Evolutionary conservation across 92 coral and sea anemone species (phyloP), one percentile per base, ranked within the genome.

Genomic region (Porites lobata): DNA sequence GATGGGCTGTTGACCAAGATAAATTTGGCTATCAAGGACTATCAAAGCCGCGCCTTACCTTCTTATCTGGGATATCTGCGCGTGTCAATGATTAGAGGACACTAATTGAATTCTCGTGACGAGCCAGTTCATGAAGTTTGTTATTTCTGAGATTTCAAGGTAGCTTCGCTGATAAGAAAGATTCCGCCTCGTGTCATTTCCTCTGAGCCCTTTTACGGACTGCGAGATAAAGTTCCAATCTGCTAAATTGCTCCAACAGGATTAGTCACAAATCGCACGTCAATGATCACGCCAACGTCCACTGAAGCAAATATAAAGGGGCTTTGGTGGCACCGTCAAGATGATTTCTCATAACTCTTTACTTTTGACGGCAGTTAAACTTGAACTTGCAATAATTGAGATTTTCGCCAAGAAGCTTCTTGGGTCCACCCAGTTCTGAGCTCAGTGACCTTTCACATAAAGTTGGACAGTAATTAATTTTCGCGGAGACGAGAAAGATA

Each of bases 391-490:
- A 38, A 38, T 0, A 38, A 38, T 4, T 38, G 47, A 38, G 47
- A 38, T 38, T 38, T 38, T 38, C 0, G 47, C 47, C 47, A 38
- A 38, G 47, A 4, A 38, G 47, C 0, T 6, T 38, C 47, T 38
- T 38, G 47, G 47, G 47, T 38, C 47, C 5, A 38, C 47, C 47
- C 47, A 38, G 47, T 4, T 4, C 32, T 29, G 32, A 38, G 47
- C 47, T 38, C 47, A 38, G 47, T 38, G 47, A 38, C 47, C 47
- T 38, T 38, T 38, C 63, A 75, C 75, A 77, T 65, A 64, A 77
- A 77, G 77, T 76, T 18, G 86, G 86, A 81, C 86, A 81, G 53
- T 81, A 81, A 81, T 81, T 81, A 76, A 81, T 81, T 81, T 81
- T 9, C 66, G 6, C 47, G n/a, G 32, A 81, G 86, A 81, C 47